phyloP scores from a whole-genome alignment of 2,113 vertebrate genomes.

The Hypocryptadius cinnamomeus region DNA sequence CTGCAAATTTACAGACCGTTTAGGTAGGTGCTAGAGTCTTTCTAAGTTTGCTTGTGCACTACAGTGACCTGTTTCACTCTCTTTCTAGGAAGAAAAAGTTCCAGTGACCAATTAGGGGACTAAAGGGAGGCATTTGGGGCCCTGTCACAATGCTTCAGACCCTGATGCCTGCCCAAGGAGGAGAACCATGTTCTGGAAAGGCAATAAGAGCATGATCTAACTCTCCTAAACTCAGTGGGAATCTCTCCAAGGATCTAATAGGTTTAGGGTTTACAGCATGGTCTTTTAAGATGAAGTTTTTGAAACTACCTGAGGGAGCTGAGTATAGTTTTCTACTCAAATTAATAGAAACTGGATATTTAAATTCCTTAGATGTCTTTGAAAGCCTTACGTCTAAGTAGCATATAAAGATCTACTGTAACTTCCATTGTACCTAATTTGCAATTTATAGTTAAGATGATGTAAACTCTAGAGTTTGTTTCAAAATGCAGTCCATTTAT shows the following conservation, averaged over 20 bases:
- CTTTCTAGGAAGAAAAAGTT: not conserved
- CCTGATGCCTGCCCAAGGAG: not conserved
- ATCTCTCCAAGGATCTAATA: not conserved
- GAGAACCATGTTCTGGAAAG: not conserved
- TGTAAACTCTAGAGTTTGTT: not conserved
- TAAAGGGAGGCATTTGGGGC: not conserved
- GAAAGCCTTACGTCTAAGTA: conserved; percentile 3
- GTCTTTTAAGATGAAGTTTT: conserved; percentile 9
- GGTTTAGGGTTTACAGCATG: not conserved
- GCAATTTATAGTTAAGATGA: conserved; percentile 15
- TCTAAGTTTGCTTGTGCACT: not conserved
- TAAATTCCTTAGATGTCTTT: conserved; percentile 19
- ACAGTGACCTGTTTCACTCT: not conserved
- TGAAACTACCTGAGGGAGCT: conserved; percentile 14
- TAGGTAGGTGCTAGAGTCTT: not conserved
- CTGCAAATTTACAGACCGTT: not conserved
- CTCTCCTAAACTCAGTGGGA: not conserved
- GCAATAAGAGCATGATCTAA: not conserved
- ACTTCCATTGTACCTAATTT: conserved; percentile 31
- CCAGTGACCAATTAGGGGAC: not conserved
- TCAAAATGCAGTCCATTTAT: conserved; percentile 26
- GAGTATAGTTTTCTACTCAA: not conserved
- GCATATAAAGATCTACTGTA: conserved; percentile 10
- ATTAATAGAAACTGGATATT: conserved; percentile 12
- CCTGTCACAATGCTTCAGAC: not conserved